Conservation (phyloP, 1,140 invertebrate species). For the Drosophila suzukii region DNA sequence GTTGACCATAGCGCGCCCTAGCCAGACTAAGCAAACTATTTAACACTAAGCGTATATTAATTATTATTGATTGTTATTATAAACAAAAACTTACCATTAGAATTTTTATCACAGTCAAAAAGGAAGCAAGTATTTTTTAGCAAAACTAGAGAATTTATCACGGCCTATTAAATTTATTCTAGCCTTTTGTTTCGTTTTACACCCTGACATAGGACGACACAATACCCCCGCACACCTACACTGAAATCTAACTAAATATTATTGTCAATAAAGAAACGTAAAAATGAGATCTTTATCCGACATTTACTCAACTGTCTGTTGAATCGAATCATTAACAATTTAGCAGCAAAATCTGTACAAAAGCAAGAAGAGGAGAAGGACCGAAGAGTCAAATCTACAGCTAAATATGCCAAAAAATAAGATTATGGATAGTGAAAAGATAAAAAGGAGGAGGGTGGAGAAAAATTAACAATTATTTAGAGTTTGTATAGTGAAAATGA, state of each 20-base stretch:
- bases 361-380: conserved; percentile 39
- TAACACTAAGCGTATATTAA: conserved; percentile 29
- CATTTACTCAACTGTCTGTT: conserved; percentile 58
- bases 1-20: conserved; percentile 67
- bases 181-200: conserved; percentile 30
- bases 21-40: conserved; percentile 46
- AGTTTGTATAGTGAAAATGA: conserved; percentile 72
- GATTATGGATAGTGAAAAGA: conserved; percentile 34
- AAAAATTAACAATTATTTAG: conserved; percentile 77
- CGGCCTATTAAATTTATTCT: conserved; percentile 29
- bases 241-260: conserved; percentile 37
- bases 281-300: conserved; percentile 38
- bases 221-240: conserved; percentile 27
- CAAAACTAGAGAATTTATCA: conserved; percentile 53
- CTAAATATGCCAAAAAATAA: conserved; percentile 80
- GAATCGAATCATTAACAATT: conserved; percentile 61
- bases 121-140: conserved; percentile 39
- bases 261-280: conserved; percentile 26
- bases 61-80: conserved; percentile 38
- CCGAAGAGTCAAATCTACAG: conserved; percentile 78
- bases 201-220: conserved; percentile 6
- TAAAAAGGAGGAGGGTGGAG: conserved; percentile 9
- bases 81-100: conserved; percentile 38
- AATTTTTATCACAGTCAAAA: conserved; percentile 45
- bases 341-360: conserved; percentile 69